Percentiles rank a stretch among this genome's conserved stretches.
phyloP scores from a whole-genome alignment of 2,797 vertebrate species.

The Saxicola maurus region DNA sequence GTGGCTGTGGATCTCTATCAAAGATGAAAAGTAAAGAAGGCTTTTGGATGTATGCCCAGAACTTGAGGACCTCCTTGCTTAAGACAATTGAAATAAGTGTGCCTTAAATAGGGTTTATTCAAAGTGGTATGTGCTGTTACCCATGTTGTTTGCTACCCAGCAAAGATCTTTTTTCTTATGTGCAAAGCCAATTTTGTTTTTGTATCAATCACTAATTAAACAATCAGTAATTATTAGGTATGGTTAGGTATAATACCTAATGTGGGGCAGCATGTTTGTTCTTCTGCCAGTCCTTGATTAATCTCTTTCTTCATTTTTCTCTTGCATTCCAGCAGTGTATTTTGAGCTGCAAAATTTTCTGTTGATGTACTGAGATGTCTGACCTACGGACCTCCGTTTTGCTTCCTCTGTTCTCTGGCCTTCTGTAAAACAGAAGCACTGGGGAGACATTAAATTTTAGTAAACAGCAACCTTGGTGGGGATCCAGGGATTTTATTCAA shows the following conservation, averaged over 20 bases:
- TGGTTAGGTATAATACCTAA: neutral
- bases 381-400: neutral
- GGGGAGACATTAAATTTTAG: neutral
- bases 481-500: neutral
- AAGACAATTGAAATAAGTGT: slow-evolving; percentile 15
- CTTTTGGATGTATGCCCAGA: slow-evolving; percentile 17
- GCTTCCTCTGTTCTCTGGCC: neutral
- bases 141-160: neutral
- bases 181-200: neutral
- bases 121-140: neutral
- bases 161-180: neutral
- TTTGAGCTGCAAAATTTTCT: neutral
- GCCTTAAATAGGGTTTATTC: neutral
- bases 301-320: neutral
- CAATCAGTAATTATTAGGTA: neutral
- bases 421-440: neutral
- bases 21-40: neutral
- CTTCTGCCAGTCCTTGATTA: neutral
- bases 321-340: neutral
- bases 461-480: neutral
- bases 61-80: neutral
- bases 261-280: neutral
- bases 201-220: neutral
- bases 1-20: neutral
- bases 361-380: neutral